Percentiles rank a stretch among this genome's conserved stretches.
phyloP scores from a whole-genome alignment of 2,888 invertebrate species.

The Leptogaster cylindrica region DNA sequence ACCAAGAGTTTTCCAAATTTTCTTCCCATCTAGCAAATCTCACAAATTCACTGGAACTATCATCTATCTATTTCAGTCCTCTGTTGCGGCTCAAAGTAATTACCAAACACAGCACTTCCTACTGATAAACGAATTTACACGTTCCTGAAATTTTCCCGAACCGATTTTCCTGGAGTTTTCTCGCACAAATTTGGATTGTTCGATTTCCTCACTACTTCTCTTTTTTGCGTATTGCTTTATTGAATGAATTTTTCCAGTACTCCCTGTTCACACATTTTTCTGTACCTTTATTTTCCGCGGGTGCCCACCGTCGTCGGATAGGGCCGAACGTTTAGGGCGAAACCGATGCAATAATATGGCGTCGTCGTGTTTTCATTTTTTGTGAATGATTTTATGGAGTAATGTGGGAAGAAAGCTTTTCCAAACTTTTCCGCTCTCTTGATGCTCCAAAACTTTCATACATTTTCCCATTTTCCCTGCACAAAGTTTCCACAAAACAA shows the following conservation, averaged over 20 bases:
- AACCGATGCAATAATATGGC: slow-evolving; percentile 48
- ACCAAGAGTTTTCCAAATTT: no score
- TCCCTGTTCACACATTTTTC: slow-evolving; percentile 34
- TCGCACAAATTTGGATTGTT: neutral
- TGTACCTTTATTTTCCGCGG: slow-evolving; percentile 41
- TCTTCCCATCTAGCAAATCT: no score
- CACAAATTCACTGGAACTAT: no score
- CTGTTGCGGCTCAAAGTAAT: neutral
- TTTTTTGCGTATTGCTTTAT: no score
- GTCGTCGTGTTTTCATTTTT: slow-evolving; percentile 46
- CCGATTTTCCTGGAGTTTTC: slow-evolving; percentile 1
- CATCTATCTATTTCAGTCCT: no score
- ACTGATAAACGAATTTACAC: neutral
- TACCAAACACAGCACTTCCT: neutral
- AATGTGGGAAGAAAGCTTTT: neutral
- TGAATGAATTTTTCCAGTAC: slow-evolving; percentile 18
- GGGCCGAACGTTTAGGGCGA: slow-evolving; percentile 48
- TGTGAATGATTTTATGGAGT: slow-evolving; percentile 15
- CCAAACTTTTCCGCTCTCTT: neutral
- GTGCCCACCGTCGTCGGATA: slow-evolving; percentile 48
- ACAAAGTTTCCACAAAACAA: no score
- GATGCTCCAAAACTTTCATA: neutral
- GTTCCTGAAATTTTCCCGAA: neutral
- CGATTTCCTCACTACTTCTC: slow-evolving; percentile 4
- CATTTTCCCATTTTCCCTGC: no score